These are phyloP conservation scores for Phylloscopus whistleri DNA, from an alignment of 2,113 vertebrate species.

Conservation along the genomic window DNA sequence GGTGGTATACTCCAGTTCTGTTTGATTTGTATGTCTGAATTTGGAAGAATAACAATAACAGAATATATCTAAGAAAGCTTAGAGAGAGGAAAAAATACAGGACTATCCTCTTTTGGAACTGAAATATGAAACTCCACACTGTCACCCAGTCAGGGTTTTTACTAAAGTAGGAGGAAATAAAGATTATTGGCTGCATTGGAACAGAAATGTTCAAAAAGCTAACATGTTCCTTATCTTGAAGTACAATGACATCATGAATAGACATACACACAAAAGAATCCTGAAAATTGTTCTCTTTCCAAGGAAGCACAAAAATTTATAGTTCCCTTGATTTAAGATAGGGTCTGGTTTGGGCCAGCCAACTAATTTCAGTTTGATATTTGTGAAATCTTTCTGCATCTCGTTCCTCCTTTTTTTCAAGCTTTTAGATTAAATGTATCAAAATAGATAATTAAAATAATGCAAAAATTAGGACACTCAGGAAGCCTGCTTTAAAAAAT, in stretches of 20 bases:
- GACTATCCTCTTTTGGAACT: not conserved
- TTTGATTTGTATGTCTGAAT: not conserved
- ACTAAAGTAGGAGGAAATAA: not conserved
- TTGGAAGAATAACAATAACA: not conserved
- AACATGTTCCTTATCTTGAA: not conserved
- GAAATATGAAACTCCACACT: not conserved
- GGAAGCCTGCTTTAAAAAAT: not conserved
- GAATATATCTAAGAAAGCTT: not conserved
- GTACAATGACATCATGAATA: not conserved
- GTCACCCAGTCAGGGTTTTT: not conserved
- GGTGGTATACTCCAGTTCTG: not conserved
- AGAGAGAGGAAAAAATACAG: not conserved
- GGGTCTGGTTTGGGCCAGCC: not conserved
- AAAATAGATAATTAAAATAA: not conserved
- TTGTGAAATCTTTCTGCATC: not conserved
- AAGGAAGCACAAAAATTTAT: not conserved
- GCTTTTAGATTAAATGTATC: not conserved
- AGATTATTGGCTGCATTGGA: not conserved
- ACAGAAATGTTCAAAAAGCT: not conserved
- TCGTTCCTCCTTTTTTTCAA: not conserved
- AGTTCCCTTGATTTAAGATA: not conserved
- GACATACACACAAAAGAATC: not conserved
- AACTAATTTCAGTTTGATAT: not conserved
- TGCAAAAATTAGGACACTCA: not conserved
- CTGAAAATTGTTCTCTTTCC: not conserved